Evolutionary conservation across 2,113 vertebrate species (phyloP).

Genomic region (Hyla sarda): DNA sequence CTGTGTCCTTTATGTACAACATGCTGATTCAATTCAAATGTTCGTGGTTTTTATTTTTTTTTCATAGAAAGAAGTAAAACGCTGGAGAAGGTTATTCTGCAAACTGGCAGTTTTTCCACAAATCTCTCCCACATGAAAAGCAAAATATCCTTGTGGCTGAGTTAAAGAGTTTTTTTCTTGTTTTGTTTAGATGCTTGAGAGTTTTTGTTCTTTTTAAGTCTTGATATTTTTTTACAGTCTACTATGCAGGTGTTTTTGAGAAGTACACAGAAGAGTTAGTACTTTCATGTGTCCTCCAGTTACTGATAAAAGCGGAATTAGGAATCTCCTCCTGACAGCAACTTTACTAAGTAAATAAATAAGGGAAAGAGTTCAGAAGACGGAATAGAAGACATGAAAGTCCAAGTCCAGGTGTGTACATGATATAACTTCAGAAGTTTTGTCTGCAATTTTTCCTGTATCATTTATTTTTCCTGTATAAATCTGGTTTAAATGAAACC

Average conservation of each 20-base stretch:
- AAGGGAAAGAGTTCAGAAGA: conserved; percentile 59
- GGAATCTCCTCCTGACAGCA: conserved; percentile 61
- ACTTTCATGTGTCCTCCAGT: conserved; percentile 69
- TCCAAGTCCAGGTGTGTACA: conserved; percentile 61
- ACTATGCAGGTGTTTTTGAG: conserved; percentile 67
- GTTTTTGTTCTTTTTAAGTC: conserved; percentile 66
- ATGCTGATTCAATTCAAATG: conserved; percentile 63
- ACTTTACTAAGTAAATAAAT: conserved; percentile 51
- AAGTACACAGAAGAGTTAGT: conserved; percentile 54
- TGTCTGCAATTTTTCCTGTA: background rate
- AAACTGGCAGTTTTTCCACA: conserved; percentile 63
- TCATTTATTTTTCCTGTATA: conserved; percentile 9
- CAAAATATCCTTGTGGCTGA: conserved; percentile 66
- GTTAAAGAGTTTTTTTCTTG: conserved; percentile 58
- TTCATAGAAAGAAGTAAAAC: conserved; percentile 62
- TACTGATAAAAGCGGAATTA: conserved; percentile 69
- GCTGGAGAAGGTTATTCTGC: conserved; percentile 60
- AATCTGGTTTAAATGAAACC: background rate
- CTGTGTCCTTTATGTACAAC: conserved; percentile 42
- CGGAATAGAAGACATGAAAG: conserved; percentile 67
- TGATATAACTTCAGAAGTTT: background rate
- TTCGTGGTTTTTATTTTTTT: conserved; percentile 60
- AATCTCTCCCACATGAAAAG: conserved; percentile 68
- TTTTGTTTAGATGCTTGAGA: conserved; percentile 63
- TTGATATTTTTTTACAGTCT: conserved; percentile 60